Percentiles rank a stretch among this genome's conserved stretches.
Evolutionary conservation across 2,113 vertebrate species (phyloP).

Genomic region (Pica pica): DNA sequence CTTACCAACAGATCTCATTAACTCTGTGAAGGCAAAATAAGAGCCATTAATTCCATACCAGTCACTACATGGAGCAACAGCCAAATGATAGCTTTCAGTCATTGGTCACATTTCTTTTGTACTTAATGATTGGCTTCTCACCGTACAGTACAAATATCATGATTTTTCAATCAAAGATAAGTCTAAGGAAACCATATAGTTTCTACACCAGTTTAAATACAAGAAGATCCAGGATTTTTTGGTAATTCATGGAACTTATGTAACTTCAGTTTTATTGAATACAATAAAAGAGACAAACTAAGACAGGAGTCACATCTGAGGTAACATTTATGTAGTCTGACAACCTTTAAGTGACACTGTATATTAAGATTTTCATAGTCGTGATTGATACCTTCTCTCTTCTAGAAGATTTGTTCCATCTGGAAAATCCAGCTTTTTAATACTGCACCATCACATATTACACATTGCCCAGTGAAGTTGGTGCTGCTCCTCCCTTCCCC

Average conservation of each 20-base stretch:
- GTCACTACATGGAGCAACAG: background rate
- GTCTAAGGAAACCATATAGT: background rate
- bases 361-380: background rate
- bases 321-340: background rate
- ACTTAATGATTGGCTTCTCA: background rate
- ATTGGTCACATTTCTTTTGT: background rate
- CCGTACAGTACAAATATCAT: accelerated
- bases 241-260: background rate
- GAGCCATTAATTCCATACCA: background rate
- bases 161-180: background rate
- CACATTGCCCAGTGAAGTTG: background rate
- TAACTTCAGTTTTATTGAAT: background rate
- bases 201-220: background rate
- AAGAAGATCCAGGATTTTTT: background rate
- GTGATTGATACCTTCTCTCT: background rate
- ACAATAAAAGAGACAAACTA: background rate
- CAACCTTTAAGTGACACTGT: background rate
- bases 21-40: background rate
- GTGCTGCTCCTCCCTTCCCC: background rate
- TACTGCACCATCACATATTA: background rate
- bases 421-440: background rate
- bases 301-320: background rate
- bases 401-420: background rate
- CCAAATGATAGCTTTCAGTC: background rate
- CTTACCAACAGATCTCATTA: background rate